Evolutionary conservation across 2,888 invertebrate genomes (phyloP).

Genomic region (Orthosia gothica): DNA sequence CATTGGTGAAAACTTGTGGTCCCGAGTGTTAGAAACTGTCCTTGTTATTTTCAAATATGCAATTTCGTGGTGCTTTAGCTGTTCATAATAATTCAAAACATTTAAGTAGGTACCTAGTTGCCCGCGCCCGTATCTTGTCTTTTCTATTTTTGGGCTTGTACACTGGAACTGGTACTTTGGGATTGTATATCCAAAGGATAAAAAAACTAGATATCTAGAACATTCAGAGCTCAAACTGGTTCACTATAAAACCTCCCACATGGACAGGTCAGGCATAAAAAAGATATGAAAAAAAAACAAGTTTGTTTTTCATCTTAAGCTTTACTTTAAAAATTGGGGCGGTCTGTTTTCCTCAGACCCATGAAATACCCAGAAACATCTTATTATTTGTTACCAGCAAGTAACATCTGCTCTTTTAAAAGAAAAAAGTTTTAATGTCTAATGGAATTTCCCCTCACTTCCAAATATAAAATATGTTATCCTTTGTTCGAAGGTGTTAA

Average conservation of each 20-base stretch:
- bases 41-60: neutral
- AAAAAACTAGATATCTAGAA: constrained; percentile 33
- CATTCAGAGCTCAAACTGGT: constrained; percentile 20
- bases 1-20: constrained; percentile 1
- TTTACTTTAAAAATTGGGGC: neutral
- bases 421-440: constrained; percentile 42
- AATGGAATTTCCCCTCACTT: constrained; percentile 59
- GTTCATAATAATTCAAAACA: constrained; percentile 7
- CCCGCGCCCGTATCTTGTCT: neutral
- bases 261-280: neutral
- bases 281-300: neutral
- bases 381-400: constrained; percentile 47
- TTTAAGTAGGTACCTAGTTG: neutral
- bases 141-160: constrained; percentile 32
- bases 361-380: constrained; percentile 35
- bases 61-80: neutral
- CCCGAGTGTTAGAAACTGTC: neutral
- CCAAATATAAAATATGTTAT: constrained; percentile 46
- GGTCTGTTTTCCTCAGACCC: neutral
- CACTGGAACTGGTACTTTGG: constrained; percentile 23
- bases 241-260: constrained; percentile 10
- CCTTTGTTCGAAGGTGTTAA: constrained; percentile 74
- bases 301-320: neutral
- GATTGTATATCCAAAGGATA: neutral
- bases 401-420: constrained; percentile 59